Conservation (phyloP, 1,140 invertebrate species). For the Scaptomyza montana region DNA sequence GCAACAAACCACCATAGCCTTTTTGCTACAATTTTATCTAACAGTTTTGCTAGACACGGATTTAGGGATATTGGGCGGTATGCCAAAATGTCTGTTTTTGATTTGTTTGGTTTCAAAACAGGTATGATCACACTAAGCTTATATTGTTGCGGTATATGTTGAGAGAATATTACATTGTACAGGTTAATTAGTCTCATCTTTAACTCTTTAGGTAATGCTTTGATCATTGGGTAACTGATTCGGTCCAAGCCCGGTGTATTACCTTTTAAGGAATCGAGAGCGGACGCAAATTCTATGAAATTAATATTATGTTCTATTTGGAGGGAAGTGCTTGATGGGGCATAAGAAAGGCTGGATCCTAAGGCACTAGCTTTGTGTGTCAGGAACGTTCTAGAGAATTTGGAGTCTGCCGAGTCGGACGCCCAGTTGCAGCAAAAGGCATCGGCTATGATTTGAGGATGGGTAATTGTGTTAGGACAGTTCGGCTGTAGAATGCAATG, state of each 20-base stretch:
- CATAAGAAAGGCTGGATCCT: not conserved
- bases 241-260: constrained; percentile 18
- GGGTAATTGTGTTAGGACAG: not conserved
- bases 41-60: too few species aligned
- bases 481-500: constrained; percentile 5
- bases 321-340: not conserved
- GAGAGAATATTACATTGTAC: too few species aligned
- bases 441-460: constrained; percentile 8
- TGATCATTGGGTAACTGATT: constrained; percentile 29
- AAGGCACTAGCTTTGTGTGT: not conserved
- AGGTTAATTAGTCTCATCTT: constrained; percentile 14
- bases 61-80: too few species aligned
- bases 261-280: constrained; percentile 2
- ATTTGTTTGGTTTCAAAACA: too few species aligned
- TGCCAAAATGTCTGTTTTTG: too few species aligned
- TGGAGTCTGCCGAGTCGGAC: not conserved
- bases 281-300: not conserved
- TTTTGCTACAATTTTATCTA: too few species aligned
- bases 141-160: too few species aligned
- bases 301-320: constrained; percentile 2
- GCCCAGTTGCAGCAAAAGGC: constrained; percentile 21
- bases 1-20: too few species aligned
- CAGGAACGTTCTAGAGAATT: not conserved
- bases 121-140: too few species aligned
- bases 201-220: not conserved